These are phyloP conservation scores for Chrysomela aeneicollis DNA, from an alignment of 2,888 invertebrate genomes.

Conservation along the genomic window DNA sequence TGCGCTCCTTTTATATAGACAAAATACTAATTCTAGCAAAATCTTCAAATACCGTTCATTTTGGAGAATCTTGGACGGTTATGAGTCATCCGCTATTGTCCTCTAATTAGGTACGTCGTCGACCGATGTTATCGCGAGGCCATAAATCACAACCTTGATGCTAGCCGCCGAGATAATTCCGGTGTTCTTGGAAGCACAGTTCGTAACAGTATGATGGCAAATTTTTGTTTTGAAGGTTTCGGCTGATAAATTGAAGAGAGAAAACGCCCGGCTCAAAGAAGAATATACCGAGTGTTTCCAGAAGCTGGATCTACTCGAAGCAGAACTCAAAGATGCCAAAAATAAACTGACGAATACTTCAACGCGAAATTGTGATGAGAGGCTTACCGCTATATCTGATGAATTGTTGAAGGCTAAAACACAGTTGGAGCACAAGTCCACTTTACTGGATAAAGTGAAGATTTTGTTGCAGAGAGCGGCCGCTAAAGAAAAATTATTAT, in stretches of 20 bases:
- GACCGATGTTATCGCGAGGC: too few species aligned
- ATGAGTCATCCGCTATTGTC: too few species aligned
- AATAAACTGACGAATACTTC: constrained; percentile 42
- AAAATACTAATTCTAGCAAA: too few species aligned
- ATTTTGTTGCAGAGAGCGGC: constrained; percentile 70
- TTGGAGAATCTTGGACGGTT: too few species aligned
- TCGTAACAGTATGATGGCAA: neutral
- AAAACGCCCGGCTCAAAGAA: constrained; percentile 55
- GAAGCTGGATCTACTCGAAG: constrained; percentile 54
- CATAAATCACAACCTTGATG: too few species aligned
- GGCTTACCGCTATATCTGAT: constrained; percentile 46
- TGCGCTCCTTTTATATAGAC: too few species aligned
- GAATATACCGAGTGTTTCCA: constrained; percentile 54
- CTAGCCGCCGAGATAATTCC: too few species aligned
- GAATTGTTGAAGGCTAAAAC: constrained; percentile 65
- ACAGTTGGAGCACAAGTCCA: constrained; percentile 68
- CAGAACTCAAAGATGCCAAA: constrained; percentile 50
- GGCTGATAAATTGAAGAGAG: constrained; percentile 55
- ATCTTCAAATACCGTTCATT: too few species aligned
- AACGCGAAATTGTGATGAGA: constrained; percentile 42
- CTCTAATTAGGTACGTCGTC: too few species aligned
- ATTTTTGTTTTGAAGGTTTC: constrained; percentile 45
- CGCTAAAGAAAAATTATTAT: constrained; percentile 69
- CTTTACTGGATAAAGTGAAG: constrained; percentile 71
- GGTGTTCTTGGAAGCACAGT: too few species aligned